A percentile compares a stretch with the other conserved stretches of the same genome.
Conservation (phyloP, 2,113 vertebrate genomes). For the Sisor rabdophorus region DNA sequence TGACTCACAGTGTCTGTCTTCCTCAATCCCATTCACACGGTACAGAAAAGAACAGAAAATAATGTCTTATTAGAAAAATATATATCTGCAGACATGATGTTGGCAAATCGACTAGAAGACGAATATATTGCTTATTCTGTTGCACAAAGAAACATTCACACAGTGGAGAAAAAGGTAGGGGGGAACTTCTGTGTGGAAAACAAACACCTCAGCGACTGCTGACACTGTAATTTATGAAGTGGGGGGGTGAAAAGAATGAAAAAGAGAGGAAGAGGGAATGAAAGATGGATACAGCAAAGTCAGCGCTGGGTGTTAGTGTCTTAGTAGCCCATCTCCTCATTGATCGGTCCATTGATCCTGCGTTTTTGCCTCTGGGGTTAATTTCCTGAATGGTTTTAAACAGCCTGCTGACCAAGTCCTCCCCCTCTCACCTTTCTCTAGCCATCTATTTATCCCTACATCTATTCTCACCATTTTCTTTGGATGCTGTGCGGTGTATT, state of each 20-base stretch:
- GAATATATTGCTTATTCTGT: conserved; percentile 38
- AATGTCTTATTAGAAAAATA: conserved; percentile 17
- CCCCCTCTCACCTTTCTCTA: conserved; percentile 50
- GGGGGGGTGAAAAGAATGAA: conserved; percentile 47
- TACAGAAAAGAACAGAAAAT: conserved; percentile 31
- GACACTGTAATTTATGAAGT: conserved; percentile 70
- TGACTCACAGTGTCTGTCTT: conserved; percentile 17
- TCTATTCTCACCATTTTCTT: conserved; percentile 27
- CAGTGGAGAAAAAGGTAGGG: conserved; percentile 63
- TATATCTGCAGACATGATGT: conserved; percentile 31
- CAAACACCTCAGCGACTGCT: conserved; percentile 72
- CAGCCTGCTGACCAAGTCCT: conserved; percentile 53
- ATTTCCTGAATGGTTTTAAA: conserved; percentile 64
- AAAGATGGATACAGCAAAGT: conserved; percentile 39
- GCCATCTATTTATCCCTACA: conserved; percentile 14
- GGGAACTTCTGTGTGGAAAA: conserved; percentile 68
- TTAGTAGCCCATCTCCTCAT: conserved; percentile 69
- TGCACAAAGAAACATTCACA: conserved; percentile 32
- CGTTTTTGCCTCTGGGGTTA: conserved; percentile 60
- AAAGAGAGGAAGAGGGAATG: conserved; percentile 46
- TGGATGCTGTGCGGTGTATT: conserved; percentile 23
- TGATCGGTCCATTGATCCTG: conserved; percentile 69
- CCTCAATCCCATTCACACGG: conserved; percentile 14
- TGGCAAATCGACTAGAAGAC: conserved; percentile 24
- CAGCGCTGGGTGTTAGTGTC: conserved; percentile 61